These are phyloP conservation scores for Diarsia rubi DNA, from an alignment of 2,888 invertebrate species.

Conservation along the genomic window DNA sequence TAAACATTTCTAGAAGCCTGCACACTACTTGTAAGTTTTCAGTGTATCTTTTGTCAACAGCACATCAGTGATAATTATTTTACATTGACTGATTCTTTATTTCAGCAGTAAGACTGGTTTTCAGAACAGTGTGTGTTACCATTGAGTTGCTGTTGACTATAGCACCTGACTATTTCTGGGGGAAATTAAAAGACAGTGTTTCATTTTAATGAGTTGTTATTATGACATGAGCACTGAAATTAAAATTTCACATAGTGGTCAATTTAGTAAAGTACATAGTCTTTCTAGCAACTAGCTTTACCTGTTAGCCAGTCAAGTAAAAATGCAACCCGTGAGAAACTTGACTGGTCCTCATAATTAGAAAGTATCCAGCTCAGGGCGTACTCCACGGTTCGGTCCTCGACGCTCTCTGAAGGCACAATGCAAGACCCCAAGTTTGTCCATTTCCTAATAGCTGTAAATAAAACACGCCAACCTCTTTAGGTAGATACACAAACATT, in stretches of 20 bases:
- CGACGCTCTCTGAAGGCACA: constrained; percentile 81
- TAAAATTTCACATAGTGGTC: neutral
- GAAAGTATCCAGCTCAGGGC: constrained; percentile 85
- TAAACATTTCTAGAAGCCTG: neutral
- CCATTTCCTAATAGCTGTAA: constrained; percentile 87
- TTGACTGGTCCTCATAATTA: constrained; percentile 76
- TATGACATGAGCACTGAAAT: no score
- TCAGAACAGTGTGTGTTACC: neutral
- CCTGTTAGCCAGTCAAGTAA: constrained; percentile 88
- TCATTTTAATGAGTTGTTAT: neutral
- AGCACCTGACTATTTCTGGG: neutral
- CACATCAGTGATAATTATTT: neutral
- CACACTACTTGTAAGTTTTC: neutral
- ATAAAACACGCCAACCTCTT: neutral
- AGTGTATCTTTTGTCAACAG: neutral
- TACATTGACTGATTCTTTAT: neutral
- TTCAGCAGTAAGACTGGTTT: neutral
- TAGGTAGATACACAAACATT: neutral
- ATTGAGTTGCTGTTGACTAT: neutral
- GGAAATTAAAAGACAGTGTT: neutral
- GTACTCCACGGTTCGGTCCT: constrained; percentile 81
- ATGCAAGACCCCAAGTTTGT: constrained; percentile 82
- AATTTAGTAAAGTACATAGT: neutral
- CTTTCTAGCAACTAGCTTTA: constrained; percentile 55
- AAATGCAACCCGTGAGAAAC: constrained; percentile 80